phyloP scores from a whole-genome alignment of 2,888 invertebrate species.

The Acronicta alni region DNA sequence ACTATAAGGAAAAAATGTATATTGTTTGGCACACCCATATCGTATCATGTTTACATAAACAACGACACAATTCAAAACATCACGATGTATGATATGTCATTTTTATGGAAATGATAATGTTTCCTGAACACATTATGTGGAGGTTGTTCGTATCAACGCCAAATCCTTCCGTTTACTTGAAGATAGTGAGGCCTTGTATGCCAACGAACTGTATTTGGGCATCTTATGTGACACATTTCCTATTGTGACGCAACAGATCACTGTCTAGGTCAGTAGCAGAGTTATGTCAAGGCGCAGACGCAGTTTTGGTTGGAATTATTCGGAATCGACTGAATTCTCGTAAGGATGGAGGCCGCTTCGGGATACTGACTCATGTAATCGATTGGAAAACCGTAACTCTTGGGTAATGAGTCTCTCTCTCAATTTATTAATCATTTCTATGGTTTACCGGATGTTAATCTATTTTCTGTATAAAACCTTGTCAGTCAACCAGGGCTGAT shows the following conservation, averaged over 20 bases:
- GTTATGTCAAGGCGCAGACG: conserved; percentile 36
- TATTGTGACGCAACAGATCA: conserved; percentile 50
- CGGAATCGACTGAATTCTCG: conserved; percentile 30
- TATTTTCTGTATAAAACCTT: no score
- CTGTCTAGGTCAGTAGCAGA: conserved; percentile 40
- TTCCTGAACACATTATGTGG: conserved; percentile 50
- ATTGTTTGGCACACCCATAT: conserved; percentile 34
- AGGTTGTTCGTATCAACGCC: conserved; percentile 51
- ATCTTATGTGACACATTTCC: conserved; percentile 48
- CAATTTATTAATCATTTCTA: no score
- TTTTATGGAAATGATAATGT: conserved; percentile 41
- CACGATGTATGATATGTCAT: conserved; percentile 20
- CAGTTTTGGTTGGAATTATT: conserved; percentile 26
- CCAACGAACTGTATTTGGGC: conserved; percentile 53
- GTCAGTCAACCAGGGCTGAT: no score
- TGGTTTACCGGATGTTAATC: no score
- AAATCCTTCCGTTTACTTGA: conserved; percentile 57
- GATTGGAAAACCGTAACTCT: conserved; percentile 21
- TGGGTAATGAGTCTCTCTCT: background rate
- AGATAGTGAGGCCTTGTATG: conserved; percentile 54
- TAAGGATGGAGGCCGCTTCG: conserved; percentile 25
- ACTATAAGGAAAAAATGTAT: conserved; percentile 40
- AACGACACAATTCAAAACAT: conserved; percentile 31
- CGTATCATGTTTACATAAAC: conserved; percentile 14
- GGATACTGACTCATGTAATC: conserved; percentile 27